These are phyloP conservation scores for Tinea pellionella DNA, from an alignment of 2,888 invertebrate genomes.

Conservation along the genomic window DNA sequence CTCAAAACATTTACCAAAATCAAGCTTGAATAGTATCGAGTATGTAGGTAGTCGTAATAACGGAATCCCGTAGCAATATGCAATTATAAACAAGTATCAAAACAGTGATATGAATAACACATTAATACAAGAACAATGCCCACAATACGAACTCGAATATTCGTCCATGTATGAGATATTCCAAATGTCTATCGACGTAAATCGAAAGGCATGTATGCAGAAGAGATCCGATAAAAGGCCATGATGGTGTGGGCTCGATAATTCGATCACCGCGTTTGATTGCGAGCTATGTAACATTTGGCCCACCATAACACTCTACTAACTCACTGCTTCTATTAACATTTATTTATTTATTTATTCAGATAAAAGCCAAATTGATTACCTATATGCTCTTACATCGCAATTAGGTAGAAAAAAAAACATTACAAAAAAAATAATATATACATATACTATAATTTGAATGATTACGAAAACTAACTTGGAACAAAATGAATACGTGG, in stretches of 20 bases:
- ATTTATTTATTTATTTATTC: neutral
- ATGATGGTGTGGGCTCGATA: conserved; percentile 8
- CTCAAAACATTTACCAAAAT: too few species aligned
- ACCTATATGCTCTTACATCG: too few species aligned
- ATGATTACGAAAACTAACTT: too few species aligned
- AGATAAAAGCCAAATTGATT: too few species aligned
- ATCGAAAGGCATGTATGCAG: conserved; percentile 12
- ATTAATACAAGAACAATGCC: neutral
- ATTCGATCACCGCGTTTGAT: conserved; percentile 12
- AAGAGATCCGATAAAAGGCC: conserved; percentile 11
- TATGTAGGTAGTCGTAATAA: too few species aligned
- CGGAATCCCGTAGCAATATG: too few species aligned
- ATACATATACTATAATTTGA: too few species aligned
- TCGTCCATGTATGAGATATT: neutral
- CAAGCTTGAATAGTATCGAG: too few species aligned
- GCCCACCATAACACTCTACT: neutral
- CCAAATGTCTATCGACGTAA: neutral
- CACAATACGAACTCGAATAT: neutral
- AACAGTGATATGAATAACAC: neutral
- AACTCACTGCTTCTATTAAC: neutral
- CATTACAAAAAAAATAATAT: too few species aligned
- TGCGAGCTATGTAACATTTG: conserved; percentile 13
- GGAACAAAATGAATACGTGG: too few species aligned
- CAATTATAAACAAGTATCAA: too few species aligned
- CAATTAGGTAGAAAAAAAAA: too few species aligned